Evolutionary conservation across 1,140 invertebrate species (phyloP).

Genomic region (Heliothis subflexa): DNA sequence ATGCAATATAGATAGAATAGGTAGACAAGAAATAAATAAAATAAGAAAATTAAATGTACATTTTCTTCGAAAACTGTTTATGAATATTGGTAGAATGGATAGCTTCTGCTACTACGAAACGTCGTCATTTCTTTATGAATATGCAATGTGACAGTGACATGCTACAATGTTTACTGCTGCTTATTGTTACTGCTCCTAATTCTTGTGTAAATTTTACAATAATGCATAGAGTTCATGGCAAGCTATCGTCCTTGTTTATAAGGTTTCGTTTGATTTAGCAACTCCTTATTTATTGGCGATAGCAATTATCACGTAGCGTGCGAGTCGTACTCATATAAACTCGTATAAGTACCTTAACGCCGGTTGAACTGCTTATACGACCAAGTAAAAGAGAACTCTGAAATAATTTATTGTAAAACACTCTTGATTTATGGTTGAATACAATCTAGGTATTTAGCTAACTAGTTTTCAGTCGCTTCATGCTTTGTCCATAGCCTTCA

Average conservation of each 20-base stretch:
- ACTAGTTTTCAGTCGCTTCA: too few species aligned
- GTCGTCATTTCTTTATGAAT: slow-evolving; percentile 3
- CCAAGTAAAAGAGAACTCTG: too few species aligned
- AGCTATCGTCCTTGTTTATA: slow-evolving; percentile 23
- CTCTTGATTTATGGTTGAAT: too few species aligned
- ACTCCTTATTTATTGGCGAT: slow-evolving; percentile 34
- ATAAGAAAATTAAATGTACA: not conserved
- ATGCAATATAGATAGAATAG: not conserved
- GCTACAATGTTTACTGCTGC: slow-evolving; percentile 4
- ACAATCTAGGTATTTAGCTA: too few species aligned
- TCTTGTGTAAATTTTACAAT: slow-evolving; percentile 22
- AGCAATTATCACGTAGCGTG: slow-evolving; percentile 35
- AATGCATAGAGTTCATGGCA: slow-evolving; percentile 22
- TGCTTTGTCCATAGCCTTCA: too few species aligned
- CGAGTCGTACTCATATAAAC: not conserved
- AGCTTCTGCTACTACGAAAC: too few species aligned
- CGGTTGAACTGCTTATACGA: not conserved
- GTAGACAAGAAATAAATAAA: not conserved
- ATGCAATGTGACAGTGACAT: slow-evolving; percentile 16
- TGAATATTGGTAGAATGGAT: not conserved
- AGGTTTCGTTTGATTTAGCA: slow-evolving; percentile 15
- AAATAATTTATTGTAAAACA: too few species aligned
- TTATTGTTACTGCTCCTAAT: slow-evolving; percentile 17
- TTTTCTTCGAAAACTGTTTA: not conserved
- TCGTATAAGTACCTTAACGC: too few species aligned